Base-by-base conservation (phyloP, 1,140 invertebrate species). In the Chlorops oryzae region DNA sequence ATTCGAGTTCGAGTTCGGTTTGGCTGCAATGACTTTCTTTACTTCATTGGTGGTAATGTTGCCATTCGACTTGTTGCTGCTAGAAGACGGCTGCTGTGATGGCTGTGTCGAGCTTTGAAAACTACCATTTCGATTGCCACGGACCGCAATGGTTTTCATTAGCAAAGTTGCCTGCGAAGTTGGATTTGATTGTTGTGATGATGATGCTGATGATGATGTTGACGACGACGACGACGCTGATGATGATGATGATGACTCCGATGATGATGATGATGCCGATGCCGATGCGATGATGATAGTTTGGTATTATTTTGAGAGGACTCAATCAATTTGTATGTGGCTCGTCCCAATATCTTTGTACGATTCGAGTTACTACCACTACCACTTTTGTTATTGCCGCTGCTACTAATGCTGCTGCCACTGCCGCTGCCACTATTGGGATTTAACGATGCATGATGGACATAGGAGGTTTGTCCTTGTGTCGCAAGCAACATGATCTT, bases 71-170 rank as follows among this genome's bases (percentile, higher is more conserved):
- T 9, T 32, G 27, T 32, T 32, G 27, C 7, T n/a, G 27, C 7
- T 32, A n/a, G n/a, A n/a, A n/a, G n/a, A n/a, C n/a, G n/a, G n/a
- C n/a, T n/a, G n/a, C n/a, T n/a, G n/a, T n/a, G n/a, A n/a, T n/a
- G n/a, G n/a, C n/a, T n/a, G n/a, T n/a, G n/a, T n/a, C n/a, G n/a
- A n/a, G n/a, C n/a, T n/a, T n/a, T n/a, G n/a, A n/a, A n/a, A n/a
- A n/a, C n/a, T n/a, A n/a, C n/a, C n/a, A n/a, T n/a, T 77, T 42
- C 78, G 76, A 59, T 78, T 77, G 28, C 67, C 35, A 25, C 63
- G 65, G 35, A 70, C 66, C n/a, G 64, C 59, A 9, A 70, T 51
- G 23, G 66, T 72, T 74, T 52, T 75, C 72, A 40, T 70, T 38
- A 70, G 17, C 25, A 59, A 54, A 51, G 51, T 57, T 25, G 70